Percentiles rank a stretch among this genome's conserved stretches.
phyloP scores from a whole-genome alignment of 2,888 invertebrate genomes.

The Andrena praecox region DNA sequence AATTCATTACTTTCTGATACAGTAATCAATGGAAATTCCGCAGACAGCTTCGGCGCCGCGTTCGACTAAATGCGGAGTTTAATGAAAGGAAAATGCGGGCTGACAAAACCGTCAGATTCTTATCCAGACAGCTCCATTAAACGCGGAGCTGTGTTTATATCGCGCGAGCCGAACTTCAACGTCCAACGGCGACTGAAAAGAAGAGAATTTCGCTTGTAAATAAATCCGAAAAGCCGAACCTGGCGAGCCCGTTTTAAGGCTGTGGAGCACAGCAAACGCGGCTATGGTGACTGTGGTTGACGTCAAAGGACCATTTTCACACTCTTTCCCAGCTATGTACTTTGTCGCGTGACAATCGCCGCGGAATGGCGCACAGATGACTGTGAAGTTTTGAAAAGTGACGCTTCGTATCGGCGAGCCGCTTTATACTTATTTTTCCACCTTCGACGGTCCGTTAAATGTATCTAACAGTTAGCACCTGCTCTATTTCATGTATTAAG shows the following conservation, averaged over 20 bases:
- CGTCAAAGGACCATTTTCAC: conserved; percentile 62
- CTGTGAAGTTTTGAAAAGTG: conserved; percentile 32
- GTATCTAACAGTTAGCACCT: neutral
- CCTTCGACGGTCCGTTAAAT: neutral
- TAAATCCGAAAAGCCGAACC: conserved; percentile 29
- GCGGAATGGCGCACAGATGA: conserved; percentile 20
- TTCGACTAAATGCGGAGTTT: neutral
- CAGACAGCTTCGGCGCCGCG: too few species aligned
- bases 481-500: neutral
- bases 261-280: conserved; percentile 21
- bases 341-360: conserved; percentile 18
- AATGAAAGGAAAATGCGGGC: neutral
- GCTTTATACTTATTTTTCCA: neutral
- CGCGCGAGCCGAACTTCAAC: neutral
- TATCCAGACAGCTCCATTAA: neutral
- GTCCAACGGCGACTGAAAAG: neutral
- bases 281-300: conserved; percentile 31
- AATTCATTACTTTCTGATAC: too few species aligned
- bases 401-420: neutral
- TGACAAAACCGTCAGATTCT: neutral
- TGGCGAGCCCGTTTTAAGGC: conserved; percentile 34
- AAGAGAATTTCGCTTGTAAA: conserved; percentile 47
- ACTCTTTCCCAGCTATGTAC: conserved; percentile 24
- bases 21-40: too few species aligned
- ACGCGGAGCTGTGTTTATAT: neutral